Percentiles rank a stretch among this genome's conserved stretches.
Evolutionary conservation across 2,888 invertebrate genomes (phyloP).

Genomic region (Diarsia brunnea): DNA sequence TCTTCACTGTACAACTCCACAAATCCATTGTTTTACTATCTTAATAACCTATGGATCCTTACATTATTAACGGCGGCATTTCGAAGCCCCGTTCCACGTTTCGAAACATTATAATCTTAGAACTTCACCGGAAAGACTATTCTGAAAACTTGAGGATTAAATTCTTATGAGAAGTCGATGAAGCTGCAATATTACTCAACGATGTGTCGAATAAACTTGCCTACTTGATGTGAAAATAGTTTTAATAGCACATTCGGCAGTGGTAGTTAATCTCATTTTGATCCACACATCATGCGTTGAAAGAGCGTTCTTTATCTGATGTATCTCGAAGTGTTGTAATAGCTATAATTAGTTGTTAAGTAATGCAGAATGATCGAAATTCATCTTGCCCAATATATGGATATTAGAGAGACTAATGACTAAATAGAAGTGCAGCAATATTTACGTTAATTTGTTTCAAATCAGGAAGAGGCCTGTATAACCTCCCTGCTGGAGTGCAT

Average conservation of each 20-base stretch:
- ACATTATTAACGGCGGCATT: conserved; percentile 55
- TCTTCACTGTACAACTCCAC: conserved; percentile 51
- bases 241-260: conserved; percentile 54
- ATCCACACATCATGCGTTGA: conserved; percentile 41
- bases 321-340: conserved; percentile 42
- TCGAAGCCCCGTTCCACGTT: conserved; percentile 43
- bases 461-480: neutral
- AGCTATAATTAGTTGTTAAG: conserved; percentile 32
- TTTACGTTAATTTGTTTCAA: neutral
- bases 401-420: neutral
- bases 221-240: conserved; percentile 52
- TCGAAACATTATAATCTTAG: conserved; percentile 55
- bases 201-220: conserved; percentile 36
- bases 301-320: conserved; percentile 40
- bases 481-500: neutral
- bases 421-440: neutral
- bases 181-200: conserved; percentile 52
- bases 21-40: conserved; percentile 61
- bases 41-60: conserved; percentile 57
- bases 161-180: conserved; percentile 31
- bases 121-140: conserved; percentile 46
- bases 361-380: conserved; percentile 26
- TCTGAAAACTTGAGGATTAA: conserved; percentile 34
- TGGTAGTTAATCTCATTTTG: conserved; percentile 55
- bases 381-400: conserved; percentile 19